Evolutionary conservation across 2,113 vertebrate species (phyloP).

Genomic region (Campylomormyrus numenius): DNA sequence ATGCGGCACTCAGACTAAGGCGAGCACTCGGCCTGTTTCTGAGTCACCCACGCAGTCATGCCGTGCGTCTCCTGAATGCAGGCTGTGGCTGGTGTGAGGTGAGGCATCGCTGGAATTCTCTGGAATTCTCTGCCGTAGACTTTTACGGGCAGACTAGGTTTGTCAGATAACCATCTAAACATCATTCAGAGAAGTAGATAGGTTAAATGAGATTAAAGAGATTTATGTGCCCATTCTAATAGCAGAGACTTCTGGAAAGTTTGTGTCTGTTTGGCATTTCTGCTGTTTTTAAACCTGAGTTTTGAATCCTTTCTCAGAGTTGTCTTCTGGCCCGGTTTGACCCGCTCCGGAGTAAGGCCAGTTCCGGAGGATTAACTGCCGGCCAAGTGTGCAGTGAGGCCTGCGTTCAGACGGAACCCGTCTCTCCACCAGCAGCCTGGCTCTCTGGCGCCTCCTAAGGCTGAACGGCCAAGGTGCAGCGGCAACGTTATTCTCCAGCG

Average conservation of each 20-base stretch:
- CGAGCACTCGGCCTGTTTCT: not conserved
- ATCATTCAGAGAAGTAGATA: not conserved
- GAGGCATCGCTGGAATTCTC: not conserved
- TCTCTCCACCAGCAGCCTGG: slow-evolving; percentile 23
- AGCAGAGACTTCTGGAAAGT: not conserved
- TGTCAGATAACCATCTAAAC: not conserved
- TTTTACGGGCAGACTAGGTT: not conserved
- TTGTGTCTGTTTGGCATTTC: not conserved
- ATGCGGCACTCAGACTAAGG: not conserved
- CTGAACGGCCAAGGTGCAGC: slow-evolving; percentile 24
- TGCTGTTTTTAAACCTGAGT: not conserved
- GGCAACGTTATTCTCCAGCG: not conserved
- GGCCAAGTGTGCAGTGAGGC: not conserved
- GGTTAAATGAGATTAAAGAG: not conserved
- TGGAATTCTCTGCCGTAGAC: not conserved
- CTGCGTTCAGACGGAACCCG: slow-evolving; percentile 30
- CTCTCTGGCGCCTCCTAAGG: slow-evolving; percentile 7
- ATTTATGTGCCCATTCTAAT: not conserved
- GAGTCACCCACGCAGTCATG: not conserved
- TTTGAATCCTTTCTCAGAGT: not conserved
- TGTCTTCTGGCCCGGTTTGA: not conserved
- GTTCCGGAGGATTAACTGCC: not conserved
- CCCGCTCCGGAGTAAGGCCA: not conserved
- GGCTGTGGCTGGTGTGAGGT: not conserved
- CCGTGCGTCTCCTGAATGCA: not conserved